These are phyloP conservation scores for Drosophila punjabiensis DNA, from an alignment of 1,140 invertebrate species.

Conservation along the genomic window DNA sequence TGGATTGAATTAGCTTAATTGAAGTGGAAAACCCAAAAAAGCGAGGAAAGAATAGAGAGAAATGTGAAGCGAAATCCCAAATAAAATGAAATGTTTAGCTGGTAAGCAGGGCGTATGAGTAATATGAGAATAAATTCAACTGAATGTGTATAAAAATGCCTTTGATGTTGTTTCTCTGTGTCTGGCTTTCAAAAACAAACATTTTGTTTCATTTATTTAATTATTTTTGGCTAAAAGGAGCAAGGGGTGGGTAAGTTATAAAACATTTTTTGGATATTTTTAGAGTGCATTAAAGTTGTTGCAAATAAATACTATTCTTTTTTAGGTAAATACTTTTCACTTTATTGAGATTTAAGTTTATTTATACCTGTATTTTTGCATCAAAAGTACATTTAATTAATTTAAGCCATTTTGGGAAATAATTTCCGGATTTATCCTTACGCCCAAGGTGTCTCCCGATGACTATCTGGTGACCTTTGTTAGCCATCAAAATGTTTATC, in stretches of 20 bases:
- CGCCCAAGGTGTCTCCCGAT: slow-evolving; percentile 19
- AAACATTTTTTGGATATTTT: neutral
- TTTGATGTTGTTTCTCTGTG: slow-evolving; percentile 3
- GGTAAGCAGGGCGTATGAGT: slow-evolving; percentile 71
- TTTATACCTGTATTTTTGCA: too few species aligned
- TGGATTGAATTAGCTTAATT: slow-evolving; percentile 78
- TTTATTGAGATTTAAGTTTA: neutral
- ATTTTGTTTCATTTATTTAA: neutral
- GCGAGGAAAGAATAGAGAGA: slow-evolving; percentile 5
- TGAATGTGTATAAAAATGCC: slow-evolving; percentile 65
- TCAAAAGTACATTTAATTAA: slow-evolving; percentile 6
- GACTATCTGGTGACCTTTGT: slow-evolving; percentile 20
- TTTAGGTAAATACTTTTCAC: neutral
- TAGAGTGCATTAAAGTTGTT: neutral
- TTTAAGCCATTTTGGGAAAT: slow-evolving; percentile 6
- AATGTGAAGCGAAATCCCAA: slow-evolving; percentile 33
- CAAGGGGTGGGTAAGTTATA: neutral
- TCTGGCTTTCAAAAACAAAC: neutral
- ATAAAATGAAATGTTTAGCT: slow-evolving; percentile 58
- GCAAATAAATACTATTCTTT: neutral
- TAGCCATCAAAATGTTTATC: slow-evolving; percentile 45
- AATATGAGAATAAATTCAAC: slow-evolving; percentile 75
- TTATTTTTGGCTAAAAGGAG: neutral
- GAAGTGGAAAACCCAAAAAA: slow-evolving; percentile 31
- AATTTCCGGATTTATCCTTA: slow-evolving; percentile 7